Base-by-base conservation (phyloP, 2,113 vertebrate species). In the Cololabis saira region DNA sequence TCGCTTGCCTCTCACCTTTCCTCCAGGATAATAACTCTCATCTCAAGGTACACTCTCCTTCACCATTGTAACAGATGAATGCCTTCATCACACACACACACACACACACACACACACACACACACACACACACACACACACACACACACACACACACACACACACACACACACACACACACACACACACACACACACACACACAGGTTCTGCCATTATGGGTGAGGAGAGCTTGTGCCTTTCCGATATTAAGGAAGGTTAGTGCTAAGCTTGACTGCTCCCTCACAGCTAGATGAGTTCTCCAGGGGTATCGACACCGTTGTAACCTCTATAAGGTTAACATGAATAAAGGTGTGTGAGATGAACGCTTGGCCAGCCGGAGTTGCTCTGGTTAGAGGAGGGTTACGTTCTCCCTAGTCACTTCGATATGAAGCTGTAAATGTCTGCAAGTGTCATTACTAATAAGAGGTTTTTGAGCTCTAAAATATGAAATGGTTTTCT, bases 331-430 rank as follows among this genome's bases (percentile, higher is more conserved):
- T 17, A 18, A 64, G 45, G 54, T 71, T 10, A 37, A 74, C 45
- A 42, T 75, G 65, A 78, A n/a, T 45, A 61, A 47, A 18, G 69
- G 42, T 0, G 62, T 41, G 41, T n/a, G 33, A 53, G 61, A 62
- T 76, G 55, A 71, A 74, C 52, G 61, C 71, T 70, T 68, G 61
- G 43, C 40, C 21, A 6, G 62, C 6, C n/a, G 19, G 54, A 76
- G 59, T 55, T 33, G 9, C 53, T 61, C 52, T 58, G 68, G 27
- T 70, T 47, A 58, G 19, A 40, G 7, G 27, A 43, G 21, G 50
- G 54, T 63, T 49, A 43, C 51, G 45, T 54, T 67, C 53, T 60
- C 47, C 10, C 15, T 44, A 24, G 33, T 19, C 27, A 53, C 52
- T 42, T 37, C 27, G 4, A 65, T 53, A 45, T 53, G 51, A 56